Conservation (phyloP, 2,113 vertebrate species). For the Takifugu flavidus region DNA sequence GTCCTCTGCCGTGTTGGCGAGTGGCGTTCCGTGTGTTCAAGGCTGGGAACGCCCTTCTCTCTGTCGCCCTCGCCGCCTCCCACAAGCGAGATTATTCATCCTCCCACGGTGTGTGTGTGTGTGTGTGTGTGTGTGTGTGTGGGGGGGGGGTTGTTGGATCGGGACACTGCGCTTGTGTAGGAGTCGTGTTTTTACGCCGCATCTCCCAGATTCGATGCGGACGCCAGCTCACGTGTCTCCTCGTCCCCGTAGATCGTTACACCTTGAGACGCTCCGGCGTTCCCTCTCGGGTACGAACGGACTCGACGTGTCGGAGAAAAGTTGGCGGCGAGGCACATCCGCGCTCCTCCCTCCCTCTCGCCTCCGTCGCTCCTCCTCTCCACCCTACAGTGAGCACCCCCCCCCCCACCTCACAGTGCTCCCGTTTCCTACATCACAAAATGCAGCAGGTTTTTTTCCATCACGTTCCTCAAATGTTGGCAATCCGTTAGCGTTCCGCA, state of each 20-base stretch:
- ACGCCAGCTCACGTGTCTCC: conserved; percentile 11
- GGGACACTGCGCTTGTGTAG: conserved; percentile 41
- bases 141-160: conserved; percentile 65
- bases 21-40: conserved; percentile 3
- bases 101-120: conserved; percentile 60
- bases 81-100: conserved; percentile 70
- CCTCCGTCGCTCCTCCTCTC: conserved; percentile 6
- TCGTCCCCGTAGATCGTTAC: conserved; percentile 31
- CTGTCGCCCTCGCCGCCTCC: conserved; percentile 33
- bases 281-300: conserved; percentile 30
- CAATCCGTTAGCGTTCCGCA: too few species aligned
- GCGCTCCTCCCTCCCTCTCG: conserved; percentile 25
- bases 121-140: conserved; percentile 32
- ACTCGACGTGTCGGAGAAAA: conserved; percentile 59
- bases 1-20: conserved; percentile 32
- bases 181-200: conserved; percentile 13
- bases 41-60: conserved; percentile 1
- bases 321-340: conserved; percentile 56
- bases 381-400: neutral
- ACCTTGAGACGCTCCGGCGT: conserved; percentile 10
- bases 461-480: too few species aligned
- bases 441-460: conserved; percentile 69
- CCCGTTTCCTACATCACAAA: conserved; percentile 58
- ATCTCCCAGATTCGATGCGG: conserved; percentile 11
- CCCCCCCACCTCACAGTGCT: conserved; percentile 3